phyloP scores from a whole-genome alignment of 1,140 invertebrate genomes.

The Leptestheria dahalacensis region DNA sequence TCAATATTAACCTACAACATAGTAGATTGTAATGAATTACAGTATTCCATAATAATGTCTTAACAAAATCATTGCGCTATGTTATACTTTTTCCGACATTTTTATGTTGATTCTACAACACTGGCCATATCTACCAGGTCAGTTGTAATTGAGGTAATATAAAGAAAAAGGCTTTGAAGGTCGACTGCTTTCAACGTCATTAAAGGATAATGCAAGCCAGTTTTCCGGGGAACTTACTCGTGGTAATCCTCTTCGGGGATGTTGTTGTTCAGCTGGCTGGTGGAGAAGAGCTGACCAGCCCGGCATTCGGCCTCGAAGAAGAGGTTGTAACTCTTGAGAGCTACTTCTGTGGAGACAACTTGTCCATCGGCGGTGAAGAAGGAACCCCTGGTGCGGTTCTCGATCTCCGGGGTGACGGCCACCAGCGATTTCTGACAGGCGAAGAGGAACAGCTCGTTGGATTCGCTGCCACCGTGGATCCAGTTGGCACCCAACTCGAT shows the following conservation, averaged over 20 bases:
- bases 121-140: too few relatives aligned
- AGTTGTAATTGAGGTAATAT: too few relatives aligned
- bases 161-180: too few relatives aligned
- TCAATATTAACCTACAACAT: too few relatives aligned
- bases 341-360: constrained; percentile 6
- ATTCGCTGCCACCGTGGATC: constrained; percentile 43
- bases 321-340: constrained; percentile 10
- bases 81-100: too few relatives aligned
- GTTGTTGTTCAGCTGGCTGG: background rate
- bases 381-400: constrained; percentile 5
- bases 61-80: too few relatives aligned
- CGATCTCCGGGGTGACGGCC: background rate
- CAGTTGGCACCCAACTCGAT: constrained; percentile 53
- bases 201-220: too few relatives aligned
- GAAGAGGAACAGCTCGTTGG: constrained; percentile 46
- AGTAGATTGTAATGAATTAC: too few relatives aligned
- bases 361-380: constrained; percentile 11
- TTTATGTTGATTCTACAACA: too few relatives aligned
- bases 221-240: background rate
- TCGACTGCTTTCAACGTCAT: too few relatives aligned
- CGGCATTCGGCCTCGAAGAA: constrained; percentile 12
- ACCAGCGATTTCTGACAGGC: constrained; percentile 46
- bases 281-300: background rate
- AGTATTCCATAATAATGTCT: too few relatives aligned
- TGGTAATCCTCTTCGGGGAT: background rate